Percentiles rank a stretch among this genome's conserved stretches.
Evolutionary conservation across 1,140 invertebrate genomes (phyloP).

Genomic region (Phthorimaea operculella): DNA sequence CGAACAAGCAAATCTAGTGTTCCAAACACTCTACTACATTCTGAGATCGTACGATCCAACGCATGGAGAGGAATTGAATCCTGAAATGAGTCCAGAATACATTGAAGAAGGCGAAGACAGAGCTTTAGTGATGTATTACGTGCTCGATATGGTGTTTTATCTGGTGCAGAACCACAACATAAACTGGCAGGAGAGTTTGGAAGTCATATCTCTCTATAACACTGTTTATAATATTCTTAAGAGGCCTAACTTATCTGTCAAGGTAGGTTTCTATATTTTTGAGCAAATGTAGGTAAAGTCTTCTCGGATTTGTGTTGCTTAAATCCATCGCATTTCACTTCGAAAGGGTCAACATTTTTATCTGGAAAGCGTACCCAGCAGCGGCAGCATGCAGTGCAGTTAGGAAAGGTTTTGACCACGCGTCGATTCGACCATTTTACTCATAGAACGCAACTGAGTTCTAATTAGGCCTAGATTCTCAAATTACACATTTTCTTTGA

Average conservation of each 20-base stretch:
- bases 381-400: too few relatives aligned
- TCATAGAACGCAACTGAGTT: too few relatives aligned
- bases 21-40: slow-evolving; percentile 75
- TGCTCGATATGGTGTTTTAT: slow-evolving; percentile 72
- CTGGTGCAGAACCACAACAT: slow-evolving; percentile 77
- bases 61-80: slow-evolving; percentile 27
- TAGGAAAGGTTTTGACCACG: too few relatives aligned
- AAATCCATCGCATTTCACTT: too few relatives aligned
- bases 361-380: too few relatives aligned
- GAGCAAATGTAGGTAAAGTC: neutral
- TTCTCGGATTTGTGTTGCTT: neutral
- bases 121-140: slow-evolving; percentile 54
- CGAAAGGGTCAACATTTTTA: too few relatives aligned
- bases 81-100: slow-evolving; percentile 8
- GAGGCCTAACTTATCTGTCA: slow-evolving; percentile 62
- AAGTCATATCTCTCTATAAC: slow-evolving; percentile 72
- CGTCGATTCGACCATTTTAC: too few relatives aligned
- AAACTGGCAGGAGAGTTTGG: slow-evolving; percentile 78
- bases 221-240: slow-evolving; percentile 68
- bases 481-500: too few relatives aligned
- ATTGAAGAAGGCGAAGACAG: slow-evolving; percentile 37
- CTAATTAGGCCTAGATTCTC: too few relatives aligned
- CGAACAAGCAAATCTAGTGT: slow-evolving; percentile 76
- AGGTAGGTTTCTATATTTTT: slow-evolving; percentile 42
- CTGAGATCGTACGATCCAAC: slow-evolving; percentile 70